Evolutionary conservation across 30 jellyfish, hydroid and myxozoan species (phyloP), one percentile per base, ranked within the genome.

Genomic region (Hydractinia symbiolongicarpus): DNA sequence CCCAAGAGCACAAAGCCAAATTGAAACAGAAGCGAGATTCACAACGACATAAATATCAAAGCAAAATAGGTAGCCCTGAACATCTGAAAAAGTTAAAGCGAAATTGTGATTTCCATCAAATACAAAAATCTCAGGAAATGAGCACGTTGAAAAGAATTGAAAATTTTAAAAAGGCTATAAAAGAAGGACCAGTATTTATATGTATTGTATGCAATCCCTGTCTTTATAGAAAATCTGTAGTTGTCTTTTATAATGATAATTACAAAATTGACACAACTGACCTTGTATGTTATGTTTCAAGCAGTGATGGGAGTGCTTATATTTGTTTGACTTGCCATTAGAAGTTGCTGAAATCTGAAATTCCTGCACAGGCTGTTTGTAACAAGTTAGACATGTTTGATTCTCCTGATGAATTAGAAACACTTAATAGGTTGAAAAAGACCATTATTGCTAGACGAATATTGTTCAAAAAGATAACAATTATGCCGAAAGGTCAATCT

Each of bases 401-500:
- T n/a, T 53, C 50, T 17, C 78, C 78, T 11, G 50, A 60, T 64
- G 72, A 51, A 20, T 56, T 80, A 6, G 13, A 15, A 11, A 20
- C 16, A 11, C n/a, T 80, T 9, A 58, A 52, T 8, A 58, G 40
- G 77, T 53, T 73, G n/a, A 4, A 73, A 50, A 52, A 73, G 44
- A 14, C 14, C 44, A 9, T 40, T 9, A 10, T 73, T 15, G 17
- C 16, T 10, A 73, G 30, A 73, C 17, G 76, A n/a, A 30, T 30
- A 30, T 53, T 52, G 74, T 73, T 73, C 0, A 73, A 73, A 73
- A 73, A 40, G 66, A 64, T 79, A 9, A 10, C 19, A 6, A 79
- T 79, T 62, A 58, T 79, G 86, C 83, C 83, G 9, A 79, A 79
- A 79, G 85, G 13, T 30, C 44, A 30, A 30, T 30, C 44, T 30